Evolutionary conservation across 2,113 vertebrate genomes (phyloP).

Genomic region (Tachuris rubrigastra): DNA sequence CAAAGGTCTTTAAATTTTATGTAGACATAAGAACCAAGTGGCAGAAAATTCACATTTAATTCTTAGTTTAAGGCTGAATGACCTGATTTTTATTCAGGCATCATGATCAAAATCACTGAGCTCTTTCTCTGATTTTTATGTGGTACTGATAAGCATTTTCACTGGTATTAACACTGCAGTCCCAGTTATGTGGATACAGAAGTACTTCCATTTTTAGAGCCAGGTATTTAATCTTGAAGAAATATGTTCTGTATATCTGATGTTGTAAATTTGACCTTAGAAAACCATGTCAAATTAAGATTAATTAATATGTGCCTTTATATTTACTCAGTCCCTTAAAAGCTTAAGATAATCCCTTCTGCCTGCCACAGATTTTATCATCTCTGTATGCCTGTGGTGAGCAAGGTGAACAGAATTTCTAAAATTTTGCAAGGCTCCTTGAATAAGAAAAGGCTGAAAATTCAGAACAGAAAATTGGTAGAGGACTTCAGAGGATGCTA

Average conservation of each 20-base stretch:
- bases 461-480: neutral
- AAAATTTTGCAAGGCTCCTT: neutral
- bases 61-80: neutral
- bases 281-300: neutral
- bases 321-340: neutral
- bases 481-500: neutral
- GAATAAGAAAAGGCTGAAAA: neutral
- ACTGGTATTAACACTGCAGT: neutral
- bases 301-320: neutral
- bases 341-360: neutral
- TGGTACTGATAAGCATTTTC: neutral
- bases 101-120: neutral
- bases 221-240: neutral
- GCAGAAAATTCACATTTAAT: neutral
- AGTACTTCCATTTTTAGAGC: neutral
- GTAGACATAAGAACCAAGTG: neutral
- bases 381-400: neutral
- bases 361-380: neutral
- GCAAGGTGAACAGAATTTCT: neutral
- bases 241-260: neutral
- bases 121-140: neutral
- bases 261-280: neutral
- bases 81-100: neutral
- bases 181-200: neutral
- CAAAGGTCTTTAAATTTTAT: neutral